Evolutionary conservation across 1,140 invertebrate genomes (phyloP).

Genomic region (Zophobas morio): DNA sequence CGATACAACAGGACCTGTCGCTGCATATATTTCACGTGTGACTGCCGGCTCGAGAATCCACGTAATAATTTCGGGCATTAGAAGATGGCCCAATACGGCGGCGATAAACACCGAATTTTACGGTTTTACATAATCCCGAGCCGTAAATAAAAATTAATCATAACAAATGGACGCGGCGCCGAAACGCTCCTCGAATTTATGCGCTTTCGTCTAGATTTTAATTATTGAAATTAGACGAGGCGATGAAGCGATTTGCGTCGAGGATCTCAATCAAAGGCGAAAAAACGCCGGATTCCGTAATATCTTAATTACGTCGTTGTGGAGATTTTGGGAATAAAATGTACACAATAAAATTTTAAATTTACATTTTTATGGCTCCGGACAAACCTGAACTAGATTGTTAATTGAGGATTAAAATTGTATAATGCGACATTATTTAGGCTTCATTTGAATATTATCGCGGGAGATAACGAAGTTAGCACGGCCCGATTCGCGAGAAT

Average conservation of each 20-base stretch:
- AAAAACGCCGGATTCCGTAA: constrained; percentile 11
- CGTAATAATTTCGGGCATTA: not conserved
- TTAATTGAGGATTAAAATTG: constrained; percentile 28
- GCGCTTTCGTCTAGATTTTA: not conserved
- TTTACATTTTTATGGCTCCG: constrained; percentile 16
- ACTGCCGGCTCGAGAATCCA: not conserved
- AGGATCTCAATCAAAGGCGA: not conserved
- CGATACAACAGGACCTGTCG: constrained; percentile 32
- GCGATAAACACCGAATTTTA: not conserved
- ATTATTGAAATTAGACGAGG: constrained; percentile 34
- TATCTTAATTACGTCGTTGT: constrained; percentile 15
- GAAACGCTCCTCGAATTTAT: not conserved
- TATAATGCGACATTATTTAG: constrained; percentile 22
- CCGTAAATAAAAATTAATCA: constrained; percentile 29
- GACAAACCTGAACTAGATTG: constrained; percentile 31
- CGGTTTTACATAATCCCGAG: not conserved
- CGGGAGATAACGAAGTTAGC: too few species aligned
- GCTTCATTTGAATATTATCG: not conserved
- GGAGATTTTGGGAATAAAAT: constrained; percentile 6
- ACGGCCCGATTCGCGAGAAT: too few species aligned
- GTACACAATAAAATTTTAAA: not conserved
- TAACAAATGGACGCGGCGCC: constrained; percentile 7
- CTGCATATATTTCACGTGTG: constrained; percentile 10
- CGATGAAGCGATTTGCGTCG: not conserved
- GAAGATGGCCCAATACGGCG: not conserved